Conservation (phyloP, 2,888 invertebrate genomes). For the Drosophila mimetica region DNA sequence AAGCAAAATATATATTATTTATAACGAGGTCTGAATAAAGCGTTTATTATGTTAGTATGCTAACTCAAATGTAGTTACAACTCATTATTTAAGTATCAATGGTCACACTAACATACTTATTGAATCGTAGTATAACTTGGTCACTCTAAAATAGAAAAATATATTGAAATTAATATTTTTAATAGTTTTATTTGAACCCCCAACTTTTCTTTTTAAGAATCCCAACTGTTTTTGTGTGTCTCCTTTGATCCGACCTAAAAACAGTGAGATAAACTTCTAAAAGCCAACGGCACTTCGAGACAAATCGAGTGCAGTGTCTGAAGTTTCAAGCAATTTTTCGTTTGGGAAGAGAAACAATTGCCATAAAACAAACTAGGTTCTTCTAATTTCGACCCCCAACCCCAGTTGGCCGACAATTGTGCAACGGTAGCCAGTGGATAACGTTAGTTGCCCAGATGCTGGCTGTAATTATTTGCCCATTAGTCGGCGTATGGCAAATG, state of each 20-base stretch:
- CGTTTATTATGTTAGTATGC: too few species aligned
- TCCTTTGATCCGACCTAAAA: conserved; percentile 1
- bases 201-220: background rate
- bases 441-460: conserved; percentile 44
- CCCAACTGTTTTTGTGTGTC: background rate
- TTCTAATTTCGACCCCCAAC: conserved; percentile 8
- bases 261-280: background rate
- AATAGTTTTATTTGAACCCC: too few species aligned
- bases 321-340: conserved; percentile 20
- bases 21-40: too few species aligned
- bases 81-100: too few species aligned
- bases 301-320: background rate
- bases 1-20: too few species aligned
- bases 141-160: too few species aligned
- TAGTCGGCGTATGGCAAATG: conserved; percentile 56
- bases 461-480: conserved; percentile 73
- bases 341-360: conserved; percentile 57
- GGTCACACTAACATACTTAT: too few species aligned
- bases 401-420: conserved; percentile 44
- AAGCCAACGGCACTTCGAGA: conserved; percentile 14
- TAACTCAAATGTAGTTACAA: too few species aligned
- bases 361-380: conserved; percentile 49
- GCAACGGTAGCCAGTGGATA: conserved; percentile 51
- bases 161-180: too few species aligned
- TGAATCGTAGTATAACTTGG: too few species aligned